Evolutionary conservation across 2,113 vertebrate species (phyloP).

Genomic region (Ceuthmochares aereus): DNA sequence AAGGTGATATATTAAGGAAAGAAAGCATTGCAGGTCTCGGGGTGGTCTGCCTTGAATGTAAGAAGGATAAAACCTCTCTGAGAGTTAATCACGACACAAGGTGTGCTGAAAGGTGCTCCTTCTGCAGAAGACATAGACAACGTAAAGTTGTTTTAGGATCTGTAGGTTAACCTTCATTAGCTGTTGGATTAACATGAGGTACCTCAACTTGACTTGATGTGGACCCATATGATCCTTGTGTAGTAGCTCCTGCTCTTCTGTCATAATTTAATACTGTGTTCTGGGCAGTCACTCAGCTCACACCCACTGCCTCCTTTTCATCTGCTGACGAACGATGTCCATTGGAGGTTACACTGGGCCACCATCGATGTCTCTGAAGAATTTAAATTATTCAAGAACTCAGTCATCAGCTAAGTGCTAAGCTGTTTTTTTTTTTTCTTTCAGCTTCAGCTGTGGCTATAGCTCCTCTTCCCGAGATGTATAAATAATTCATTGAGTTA

Average conservation of each 20-base stretch:
- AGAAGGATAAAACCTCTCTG: background rate
- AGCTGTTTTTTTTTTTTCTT: background rate
- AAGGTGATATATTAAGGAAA: background rate
- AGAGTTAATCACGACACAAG: background rate
- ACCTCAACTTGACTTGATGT: background rate
- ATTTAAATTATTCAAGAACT: slow-evolving; percentile 16
- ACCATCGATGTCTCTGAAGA: background rate
- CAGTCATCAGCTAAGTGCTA: slow-evolving; percentile 5
- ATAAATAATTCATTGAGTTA: slow-evolving; percentile 16
- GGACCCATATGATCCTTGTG: background rate
- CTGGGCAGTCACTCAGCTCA: background rate
- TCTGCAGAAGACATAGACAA: background rate
- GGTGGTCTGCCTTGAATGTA: background rate
- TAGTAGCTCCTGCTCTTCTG: background rate
- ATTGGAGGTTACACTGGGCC: background rate
- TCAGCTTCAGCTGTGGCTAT: background rate
- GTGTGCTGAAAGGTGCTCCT: background rate
- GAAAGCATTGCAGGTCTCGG: fast-evolving
- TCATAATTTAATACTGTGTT: background rate
- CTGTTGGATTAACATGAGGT: background rate
- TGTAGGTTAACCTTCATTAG: background rate
- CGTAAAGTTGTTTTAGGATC: background rate
- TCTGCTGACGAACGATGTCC: background rate
- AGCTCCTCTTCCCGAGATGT: background rate
- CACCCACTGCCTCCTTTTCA: background rate